Evolutionary conservation across 1,140 invertebrate species (phyloP).

Genomic region (Maniola jurtina): DNA sequence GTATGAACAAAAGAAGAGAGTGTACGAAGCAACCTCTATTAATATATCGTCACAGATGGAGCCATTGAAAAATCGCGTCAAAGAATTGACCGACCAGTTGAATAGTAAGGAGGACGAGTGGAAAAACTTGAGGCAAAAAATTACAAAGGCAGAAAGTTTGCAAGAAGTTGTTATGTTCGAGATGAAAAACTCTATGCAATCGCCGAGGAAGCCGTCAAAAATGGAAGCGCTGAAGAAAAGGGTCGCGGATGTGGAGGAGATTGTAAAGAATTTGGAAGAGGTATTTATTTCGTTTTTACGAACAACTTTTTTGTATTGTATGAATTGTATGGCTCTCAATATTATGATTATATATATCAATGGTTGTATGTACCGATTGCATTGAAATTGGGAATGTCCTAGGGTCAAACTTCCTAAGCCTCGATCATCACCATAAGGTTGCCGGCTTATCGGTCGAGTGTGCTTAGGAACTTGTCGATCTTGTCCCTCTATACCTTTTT

Average conservation of each 20-base stretch:
- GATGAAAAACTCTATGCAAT: constrained; percentile 75
- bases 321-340: too few relatives aligned
- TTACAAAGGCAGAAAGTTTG: constrained; percentile 76
- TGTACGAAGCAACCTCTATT: constrained; percentile 74
- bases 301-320: too few relatives aligned
- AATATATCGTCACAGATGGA: constrained; percentile 78
- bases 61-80: constrained; percentile 69
- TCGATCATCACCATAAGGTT: too few relatives aligned
- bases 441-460: too few relatives aligned
- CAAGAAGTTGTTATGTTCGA: constrained; percentile 74
- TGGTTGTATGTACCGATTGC: not conserved
- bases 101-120: constrained; percentile 76
- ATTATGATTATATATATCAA: not conserved
- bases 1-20: constrained; percentile 76
- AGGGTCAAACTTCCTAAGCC: too few relatives aligned
- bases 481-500: too few relatives aligned
- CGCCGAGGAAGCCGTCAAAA: constrained; percentile 70
- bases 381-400: too few relatives aligned
- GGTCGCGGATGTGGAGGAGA: constrained; percentile 64
- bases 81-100: constrained; percentile 65
- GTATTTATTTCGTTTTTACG: constrained; percentile 30
- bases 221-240: constrained; percentile 72
- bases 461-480: too few relatives aligned
- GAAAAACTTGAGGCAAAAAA: constrained; percentile 76
- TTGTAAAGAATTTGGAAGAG: constrained; percentile 71